Conservation (phyloP, 2,113 vertebrate species). For the Paradisaea rubra region DNA sequence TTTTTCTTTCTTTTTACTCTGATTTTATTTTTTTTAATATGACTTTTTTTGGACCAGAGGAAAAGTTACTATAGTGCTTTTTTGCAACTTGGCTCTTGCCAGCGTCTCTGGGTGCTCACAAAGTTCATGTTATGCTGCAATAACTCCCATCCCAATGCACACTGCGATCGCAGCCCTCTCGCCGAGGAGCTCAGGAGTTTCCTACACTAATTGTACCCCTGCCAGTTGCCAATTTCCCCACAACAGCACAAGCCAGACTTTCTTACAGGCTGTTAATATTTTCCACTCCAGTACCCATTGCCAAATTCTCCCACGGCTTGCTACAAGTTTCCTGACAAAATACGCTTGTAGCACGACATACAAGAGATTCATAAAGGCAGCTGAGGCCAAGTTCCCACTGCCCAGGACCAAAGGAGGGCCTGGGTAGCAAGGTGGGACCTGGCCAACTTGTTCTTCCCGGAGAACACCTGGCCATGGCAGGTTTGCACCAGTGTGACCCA, state of each 20-base stretch:
- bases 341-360: background rate
- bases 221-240: slow-evolving; percentile 51
- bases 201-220: slow-evolving; percentile 47
- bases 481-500: rapidly evolving
- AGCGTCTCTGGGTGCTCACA: background rate
- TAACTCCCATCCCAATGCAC: background rate
- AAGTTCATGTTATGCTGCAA: slow-evolving; percentile 19
- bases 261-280: slow-evolving; percentile 64
- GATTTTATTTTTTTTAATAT: background rate
- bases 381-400: background rate
- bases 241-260: slow-evolving; percentile 63
- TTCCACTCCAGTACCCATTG: slow-evolving; percentile 52
- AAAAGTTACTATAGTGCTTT: background rate
- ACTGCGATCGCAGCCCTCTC: background rate
- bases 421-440: background rate
- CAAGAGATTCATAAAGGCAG: background rate
- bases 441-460: background rate
- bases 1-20: background rate
- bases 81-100: slow-evolving; percentile 43
- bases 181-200: slow-evolving; percentile 50
- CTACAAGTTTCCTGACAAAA: slow-evolving; percentile 67
- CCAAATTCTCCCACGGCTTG: slow-evolving; percentile 65
- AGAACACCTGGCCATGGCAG: rapidly evolving
- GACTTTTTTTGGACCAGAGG: slow-evolving; percentile 8
- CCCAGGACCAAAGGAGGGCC: background rate